These are phyloP conservation scores for Catalaphyllia jardinei DNA, from an alignment of 64 coral and sea anemone genomes.

Conservation along the genomic window DNA sequence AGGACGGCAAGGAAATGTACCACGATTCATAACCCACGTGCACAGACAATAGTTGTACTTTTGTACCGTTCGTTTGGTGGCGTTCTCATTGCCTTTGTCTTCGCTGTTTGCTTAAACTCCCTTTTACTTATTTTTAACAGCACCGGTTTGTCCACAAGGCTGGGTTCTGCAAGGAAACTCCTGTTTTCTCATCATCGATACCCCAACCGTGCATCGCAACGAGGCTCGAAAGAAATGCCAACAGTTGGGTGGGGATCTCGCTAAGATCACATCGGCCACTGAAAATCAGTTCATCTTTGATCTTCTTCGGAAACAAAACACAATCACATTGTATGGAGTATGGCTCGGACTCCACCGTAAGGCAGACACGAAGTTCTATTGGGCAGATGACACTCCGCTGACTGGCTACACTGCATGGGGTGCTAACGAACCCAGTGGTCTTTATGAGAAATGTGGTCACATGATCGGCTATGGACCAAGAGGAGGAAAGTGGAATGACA, in stretches of 20 bases:
- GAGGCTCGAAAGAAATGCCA: not conserved
- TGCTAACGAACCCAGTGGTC: not conserved
- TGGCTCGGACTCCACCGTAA: not conserved
- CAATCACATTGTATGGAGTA: not conserved
- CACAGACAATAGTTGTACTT: too few relatives aligned
- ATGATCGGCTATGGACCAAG: too few relatives aligned
- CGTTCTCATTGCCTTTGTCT: too few relatives aligned
- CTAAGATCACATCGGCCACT: not conserved
- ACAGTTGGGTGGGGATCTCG: not conserved
- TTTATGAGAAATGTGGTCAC: not conserved
- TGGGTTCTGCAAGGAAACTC: not conserved
- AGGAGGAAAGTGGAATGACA: too few relatives aligned
- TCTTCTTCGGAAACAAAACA: not conserved
- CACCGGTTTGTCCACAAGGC: too few relatives aligned
- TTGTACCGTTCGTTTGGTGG: too few relatives aligned
- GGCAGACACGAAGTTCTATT: not conserved
- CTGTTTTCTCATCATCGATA: not conserved
- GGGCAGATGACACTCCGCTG: too few relatives aligned
- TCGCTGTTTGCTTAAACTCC: too few relatives aligned
- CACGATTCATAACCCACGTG: too few relatives aligned
- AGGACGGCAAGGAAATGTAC: too few relatives aligned
- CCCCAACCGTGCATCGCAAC: not conserved
- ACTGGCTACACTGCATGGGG: too few relatives aligned
- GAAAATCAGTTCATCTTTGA: not conserved
- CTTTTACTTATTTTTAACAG: too few relatives aligned